Evolutionary conservation across 2,797 vertebrate genomes (phyloP).

Genomic region (Pipistrellus pipistrellus): DNA sequence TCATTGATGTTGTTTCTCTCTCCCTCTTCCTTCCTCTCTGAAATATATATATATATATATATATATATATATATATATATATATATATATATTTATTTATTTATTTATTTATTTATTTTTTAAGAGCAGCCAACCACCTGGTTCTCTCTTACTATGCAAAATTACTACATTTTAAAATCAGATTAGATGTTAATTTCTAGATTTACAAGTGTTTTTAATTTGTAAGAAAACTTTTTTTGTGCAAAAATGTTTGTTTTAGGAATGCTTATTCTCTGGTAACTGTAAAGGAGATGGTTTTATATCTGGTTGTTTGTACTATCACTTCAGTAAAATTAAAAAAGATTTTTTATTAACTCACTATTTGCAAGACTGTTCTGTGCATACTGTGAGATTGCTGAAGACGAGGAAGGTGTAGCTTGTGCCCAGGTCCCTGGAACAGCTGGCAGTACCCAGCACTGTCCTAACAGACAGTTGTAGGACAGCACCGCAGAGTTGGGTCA

Average conservation of each 20-base stretch:
- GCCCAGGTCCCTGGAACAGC: neutral
- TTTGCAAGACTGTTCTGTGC: neutral
- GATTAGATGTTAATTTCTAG: neutral
- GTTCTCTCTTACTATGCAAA: constrained; percentile 27
- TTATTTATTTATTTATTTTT: too few relatives aligned
- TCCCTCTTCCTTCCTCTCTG: neutral
- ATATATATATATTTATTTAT: too few relatives aligned
- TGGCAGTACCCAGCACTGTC: neutral
- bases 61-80: too few relatives aligned
- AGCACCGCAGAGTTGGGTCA: neutral
- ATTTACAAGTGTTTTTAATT: constrained; percentile 53
- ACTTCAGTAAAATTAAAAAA: neutral
- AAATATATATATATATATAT: neutral
- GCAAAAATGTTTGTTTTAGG: neutral
- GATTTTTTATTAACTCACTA: neutral
- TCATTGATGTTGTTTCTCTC: neutral
- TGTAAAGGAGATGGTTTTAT: constrained; percentile 7
- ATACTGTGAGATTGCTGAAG: neutral
- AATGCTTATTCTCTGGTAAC: neutral
- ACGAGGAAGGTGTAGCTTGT: neutral
- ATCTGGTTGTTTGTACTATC: neutral
- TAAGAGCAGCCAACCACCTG: constrained; percentile 26
- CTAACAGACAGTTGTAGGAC: neutral
- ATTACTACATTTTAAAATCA: constrained; percentile 55
- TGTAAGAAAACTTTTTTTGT: constrained; percentile 36